phyloP scores from a whole-genome alignment of 2,888 invertebrate species.

The Drosophila ochracea region DNA sequence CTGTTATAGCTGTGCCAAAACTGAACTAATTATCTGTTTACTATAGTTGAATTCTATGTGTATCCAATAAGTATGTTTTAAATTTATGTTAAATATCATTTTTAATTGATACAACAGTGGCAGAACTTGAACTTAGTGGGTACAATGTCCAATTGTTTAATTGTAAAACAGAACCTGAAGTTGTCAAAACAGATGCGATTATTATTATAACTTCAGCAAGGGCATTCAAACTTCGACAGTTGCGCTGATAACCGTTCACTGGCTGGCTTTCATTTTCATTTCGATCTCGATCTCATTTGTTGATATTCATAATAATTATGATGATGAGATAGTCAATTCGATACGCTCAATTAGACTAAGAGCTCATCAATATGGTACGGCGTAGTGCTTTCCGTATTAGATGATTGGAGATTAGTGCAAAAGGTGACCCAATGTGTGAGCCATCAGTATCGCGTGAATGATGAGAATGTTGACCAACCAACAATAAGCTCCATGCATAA shows the following conservation, averaged over 20 bases:
- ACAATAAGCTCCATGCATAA: not conserved
- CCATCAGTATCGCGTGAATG: constrained; percentile 16
- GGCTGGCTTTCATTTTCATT: constrained; percentile 27
- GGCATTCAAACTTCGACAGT: constrained; percentile 13
- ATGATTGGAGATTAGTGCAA: constrained; percentile 25
- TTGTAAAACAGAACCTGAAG: not conserved
- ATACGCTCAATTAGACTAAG: constrained; percentile 74
- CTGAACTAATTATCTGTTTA: not conserved
- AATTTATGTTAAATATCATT: not conserved
- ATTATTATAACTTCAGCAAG: not conserved
- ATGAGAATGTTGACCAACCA: constrained; percentile 2
- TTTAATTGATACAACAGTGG: not conserved
- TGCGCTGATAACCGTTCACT: not conserved
- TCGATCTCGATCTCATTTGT: constrained; percentile 36
- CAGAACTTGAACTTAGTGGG: not conserved
- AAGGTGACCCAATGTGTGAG: constrained; percentile 8
- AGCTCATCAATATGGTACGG: constrained; percentile 50
- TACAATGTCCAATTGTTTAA: not conserved
- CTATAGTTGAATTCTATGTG: not conserved
- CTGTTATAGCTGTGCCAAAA: not conserved
- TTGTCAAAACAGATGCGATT: not conserved
- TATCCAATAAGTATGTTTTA: not conserved
- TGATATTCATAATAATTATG: constrained; percentile 15
- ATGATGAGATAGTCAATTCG: constrained; percentile 40
- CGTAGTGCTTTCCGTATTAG: constrained; percentile 37